Percentiles rank a stretch among this genome's conserved stretches.
Conservation (phyloP, 2,113 vertebrate species). For the Heloderma charlesbogerti region DNA sequence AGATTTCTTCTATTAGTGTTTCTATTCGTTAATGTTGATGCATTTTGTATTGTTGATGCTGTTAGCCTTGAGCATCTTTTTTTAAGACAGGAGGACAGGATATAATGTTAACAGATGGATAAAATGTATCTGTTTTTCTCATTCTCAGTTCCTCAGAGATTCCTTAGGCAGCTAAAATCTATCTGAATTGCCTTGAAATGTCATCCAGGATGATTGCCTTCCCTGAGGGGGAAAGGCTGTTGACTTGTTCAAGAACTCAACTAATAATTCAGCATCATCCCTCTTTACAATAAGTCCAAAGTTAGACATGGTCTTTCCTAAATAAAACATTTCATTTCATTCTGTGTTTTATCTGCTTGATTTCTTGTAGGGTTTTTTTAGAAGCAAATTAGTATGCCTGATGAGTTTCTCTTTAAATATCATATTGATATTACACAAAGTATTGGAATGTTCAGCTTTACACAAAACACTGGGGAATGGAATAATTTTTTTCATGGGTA, state of each 20-base stretch:
- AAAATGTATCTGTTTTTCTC: background rate
- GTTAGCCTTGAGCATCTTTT: background rate
- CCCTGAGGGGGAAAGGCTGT: background rate
- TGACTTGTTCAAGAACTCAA: background rate
- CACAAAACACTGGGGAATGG: slow-evolving; percentile 19
- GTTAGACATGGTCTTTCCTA: background rate
- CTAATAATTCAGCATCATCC: background rate
- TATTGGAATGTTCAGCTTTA: background rate
- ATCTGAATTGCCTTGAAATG: background rate
- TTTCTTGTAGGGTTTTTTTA: slow-evolving; percentile 1
- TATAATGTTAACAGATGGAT: background rate
- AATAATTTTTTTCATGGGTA: slow-evolving; percentile 37
- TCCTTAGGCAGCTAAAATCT: background rate
- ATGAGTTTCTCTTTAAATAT: slow-evolving; percentile 33
- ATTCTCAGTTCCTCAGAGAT: background rate
- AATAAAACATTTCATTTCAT: slow-evolving; percentile 10
- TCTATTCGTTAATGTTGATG: background rate
- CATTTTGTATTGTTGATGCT: background rate
- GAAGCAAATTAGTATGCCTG: background rate
- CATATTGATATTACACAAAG: slow-evolving; percentile 16
- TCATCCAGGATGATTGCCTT: background rate
- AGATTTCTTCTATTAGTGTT: background rate
- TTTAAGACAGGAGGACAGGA: background rate
- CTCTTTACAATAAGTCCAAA: slow-evolving; percentile 25
- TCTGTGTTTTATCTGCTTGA: background rate